A percentile compares a stretch with the other conserved stretches of the same genome.
Evolutionary conservation across 2,888 invertebrate species (phyloP).

Genomic region (Aporophyla nigra): DNA sequence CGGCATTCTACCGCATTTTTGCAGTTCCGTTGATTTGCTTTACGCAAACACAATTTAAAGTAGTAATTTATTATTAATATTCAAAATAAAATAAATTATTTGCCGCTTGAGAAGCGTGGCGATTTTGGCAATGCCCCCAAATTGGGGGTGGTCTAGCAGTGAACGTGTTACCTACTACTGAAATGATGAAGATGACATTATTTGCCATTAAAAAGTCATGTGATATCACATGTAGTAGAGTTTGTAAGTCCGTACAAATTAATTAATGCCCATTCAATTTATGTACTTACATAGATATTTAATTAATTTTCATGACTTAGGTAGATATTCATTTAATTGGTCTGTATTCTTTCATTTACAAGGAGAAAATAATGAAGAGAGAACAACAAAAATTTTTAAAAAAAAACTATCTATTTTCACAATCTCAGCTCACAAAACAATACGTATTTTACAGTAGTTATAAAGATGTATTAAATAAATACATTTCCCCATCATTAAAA

Average conservation of each 20-base stretch:
- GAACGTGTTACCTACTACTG: no score
- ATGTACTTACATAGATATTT: no score
- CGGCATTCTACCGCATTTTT: background rate
- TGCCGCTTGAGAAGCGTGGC: no score
- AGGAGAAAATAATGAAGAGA: background rate
- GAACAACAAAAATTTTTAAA: background rate
- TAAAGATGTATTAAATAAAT: background rate
- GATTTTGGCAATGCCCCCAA: no score
- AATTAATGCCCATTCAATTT: background rate
- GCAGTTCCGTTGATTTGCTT: background rate
- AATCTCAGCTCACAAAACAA: background rate
- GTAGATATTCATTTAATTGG: background rate
- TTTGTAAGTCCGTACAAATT: background rate
- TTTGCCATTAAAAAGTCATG: background rate
- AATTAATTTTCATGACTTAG: no score
- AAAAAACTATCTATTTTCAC: background rate
- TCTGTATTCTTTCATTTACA: background rate
- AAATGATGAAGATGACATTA: no score
- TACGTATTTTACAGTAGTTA: background rate
- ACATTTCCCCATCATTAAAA: constrained; percentile 18
- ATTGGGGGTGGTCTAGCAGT: no score
- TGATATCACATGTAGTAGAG: background rate
- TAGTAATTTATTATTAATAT: no score
- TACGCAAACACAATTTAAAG: no score
- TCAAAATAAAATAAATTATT: no score